Evolutionary conservation across 2,888 invertebrate genomes (phyloP).

Genomic region (Phengaris arion): DNA sequence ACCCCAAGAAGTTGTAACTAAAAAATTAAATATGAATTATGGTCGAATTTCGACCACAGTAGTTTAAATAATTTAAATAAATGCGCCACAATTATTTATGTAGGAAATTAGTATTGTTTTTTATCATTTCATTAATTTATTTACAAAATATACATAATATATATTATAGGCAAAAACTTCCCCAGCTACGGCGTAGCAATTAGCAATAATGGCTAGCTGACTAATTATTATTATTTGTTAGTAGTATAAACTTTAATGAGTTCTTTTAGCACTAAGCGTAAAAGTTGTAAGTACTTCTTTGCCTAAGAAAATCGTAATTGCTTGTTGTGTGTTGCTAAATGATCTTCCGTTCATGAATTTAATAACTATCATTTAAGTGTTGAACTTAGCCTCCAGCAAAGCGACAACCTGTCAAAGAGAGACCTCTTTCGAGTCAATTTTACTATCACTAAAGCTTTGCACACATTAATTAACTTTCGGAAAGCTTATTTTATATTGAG

Average conservation of each 20-base stretch:
- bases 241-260: neutral
- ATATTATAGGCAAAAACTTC: neutral
- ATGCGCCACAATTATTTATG: slow-evolving; percentile 26
- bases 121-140: neutral
- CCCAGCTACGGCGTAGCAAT: neutral
- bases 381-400: neutral
- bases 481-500: neutral
- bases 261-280: neutral
- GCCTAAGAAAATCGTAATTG: neutral
- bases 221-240: neutral
- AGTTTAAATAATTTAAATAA: neutral
- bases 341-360: neutral
- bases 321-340: neutral
- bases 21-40: no score
- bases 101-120: slow-evolving; percentile 3
- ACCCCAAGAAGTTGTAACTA: no score
- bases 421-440: neutral
- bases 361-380: neutral
- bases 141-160: neutral
- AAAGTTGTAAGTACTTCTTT: neutral
- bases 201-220: neutral
- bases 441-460: slow-evolving; percentile 6
- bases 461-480: slow-evolving; percentile 3
- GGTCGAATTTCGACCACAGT: neutral
- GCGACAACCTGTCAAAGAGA: slow-evolving; percentile 1